These are phyloP conservation scores for Eurois occulta DNA, from an alignment of 2,888 invertebrate species.

Conservation along the genomic window DNA sequence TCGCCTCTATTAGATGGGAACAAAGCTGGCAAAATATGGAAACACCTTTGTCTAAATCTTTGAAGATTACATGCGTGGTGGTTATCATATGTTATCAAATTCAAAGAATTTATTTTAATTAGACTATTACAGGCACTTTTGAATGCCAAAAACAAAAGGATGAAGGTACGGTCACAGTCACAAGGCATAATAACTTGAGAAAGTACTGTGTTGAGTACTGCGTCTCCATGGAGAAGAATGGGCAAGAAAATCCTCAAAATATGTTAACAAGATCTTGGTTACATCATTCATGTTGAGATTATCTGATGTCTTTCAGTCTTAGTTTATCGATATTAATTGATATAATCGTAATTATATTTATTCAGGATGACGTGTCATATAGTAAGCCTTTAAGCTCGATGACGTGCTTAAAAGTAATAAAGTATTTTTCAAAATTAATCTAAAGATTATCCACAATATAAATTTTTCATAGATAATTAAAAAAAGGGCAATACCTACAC, in stretches of 20 bases:
- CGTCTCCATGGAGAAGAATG: neutral
- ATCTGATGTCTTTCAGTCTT: neutral
- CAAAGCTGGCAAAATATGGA: neutral
- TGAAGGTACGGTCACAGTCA: neutral
- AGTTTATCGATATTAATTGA: conserved; percentile 25
- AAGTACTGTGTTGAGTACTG: too few species aligned
- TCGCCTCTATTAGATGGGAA: neutral
- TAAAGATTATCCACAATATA: neutral
- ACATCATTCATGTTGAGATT: neutral
- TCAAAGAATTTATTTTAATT: neutral
- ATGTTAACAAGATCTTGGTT: neutral
- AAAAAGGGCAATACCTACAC: too few species aligned
- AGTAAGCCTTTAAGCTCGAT: conserved; percentile 12
- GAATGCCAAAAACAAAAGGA: neutral
- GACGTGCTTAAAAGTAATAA: neutral
- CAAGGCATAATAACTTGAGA: neutral
- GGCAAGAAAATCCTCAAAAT: neutral
- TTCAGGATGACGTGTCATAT: neutral
- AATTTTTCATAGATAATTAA: too few species aligned
- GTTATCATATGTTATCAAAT: neutral
- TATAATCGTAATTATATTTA: conserved; percentile 4
- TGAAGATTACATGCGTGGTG: neutral
- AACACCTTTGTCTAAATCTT: neutral
- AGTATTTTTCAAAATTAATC: neutral
- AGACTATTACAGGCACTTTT: neutral